These are phyloP conservation scores for Apoderus coryli DNA, from an alignment of 2,888 invertebrate genomes.

Conservation along the genomic window DNA sequence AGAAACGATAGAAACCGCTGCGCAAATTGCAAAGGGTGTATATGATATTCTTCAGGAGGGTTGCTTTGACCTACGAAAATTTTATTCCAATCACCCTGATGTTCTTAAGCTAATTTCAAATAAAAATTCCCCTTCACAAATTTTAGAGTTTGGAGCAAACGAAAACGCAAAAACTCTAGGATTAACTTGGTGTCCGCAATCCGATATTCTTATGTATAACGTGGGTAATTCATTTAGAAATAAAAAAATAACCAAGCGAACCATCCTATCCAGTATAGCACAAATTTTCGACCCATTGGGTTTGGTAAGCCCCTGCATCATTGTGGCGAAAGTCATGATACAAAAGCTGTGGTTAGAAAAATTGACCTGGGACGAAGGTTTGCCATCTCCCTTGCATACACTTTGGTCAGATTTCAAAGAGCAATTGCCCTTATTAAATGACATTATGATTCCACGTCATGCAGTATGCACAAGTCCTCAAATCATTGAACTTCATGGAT, in stretches of 20 bases:
- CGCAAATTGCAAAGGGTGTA: conserved; percentile 7
- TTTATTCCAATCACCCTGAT: conserved; percentile 6
- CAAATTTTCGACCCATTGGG: conserved; percentile 14
- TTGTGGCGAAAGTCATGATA: conserved; percentile 11
- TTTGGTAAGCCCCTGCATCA: conserved; percentile 8
- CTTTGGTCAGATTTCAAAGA: conserved; percentile 4
- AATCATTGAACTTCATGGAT: conserved; percentile 8
- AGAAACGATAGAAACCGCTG: conserved; percentile 6
- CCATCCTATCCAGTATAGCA: conserved; percentile 10
- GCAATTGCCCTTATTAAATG: conserved; percentile 4
- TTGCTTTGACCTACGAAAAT: conserved; percentile 9
- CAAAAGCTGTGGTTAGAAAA: too few relatives aligned
- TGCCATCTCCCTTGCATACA: conserved; percentile 9
- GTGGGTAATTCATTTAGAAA: not conserved
- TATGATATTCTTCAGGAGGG: conserved; percentile 2
- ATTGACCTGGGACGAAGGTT: conserved; percentile 7
- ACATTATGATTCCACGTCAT: conserved; percentile 8
- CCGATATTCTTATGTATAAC: conserved; percentile 9
- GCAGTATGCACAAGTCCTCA: not conserved
- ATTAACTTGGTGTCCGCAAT: conserved; percentile 9
- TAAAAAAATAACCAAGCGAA: conserved; percentile 8
- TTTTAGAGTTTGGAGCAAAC: conserved; percentile 5
- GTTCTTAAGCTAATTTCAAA: conserved; percentile 2
- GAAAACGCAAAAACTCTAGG: conserved; percentile 12
- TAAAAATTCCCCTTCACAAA: not conserved